Evolutionary conservation across 1,140 invertebrate genomes (phyloP).

Genomic region (Atta texana): DNA sequence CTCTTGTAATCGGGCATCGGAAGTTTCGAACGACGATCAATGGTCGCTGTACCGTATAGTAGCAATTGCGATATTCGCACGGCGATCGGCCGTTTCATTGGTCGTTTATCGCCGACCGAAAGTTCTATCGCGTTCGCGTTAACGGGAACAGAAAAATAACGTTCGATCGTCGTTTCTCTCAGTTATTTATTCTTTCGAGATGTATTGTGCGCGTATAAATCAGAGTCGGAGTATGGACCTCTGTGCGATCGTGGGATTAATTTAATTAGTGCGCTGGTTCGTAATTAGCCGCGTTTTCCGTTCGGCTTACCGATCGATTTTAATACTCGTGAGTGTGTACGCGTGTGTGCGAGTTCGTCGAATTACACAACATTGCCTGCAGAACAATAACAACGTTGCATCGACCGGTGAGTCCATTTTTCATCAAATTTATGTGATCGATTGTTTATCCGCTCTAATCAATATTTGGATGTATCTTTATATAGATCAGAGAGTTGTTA

Average conservation of each 20-base stretch:
- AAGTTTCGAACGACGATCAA: conserved; percentile 10
- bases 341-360: background rate
- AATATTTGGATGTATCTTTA: conserved; percentile 9
- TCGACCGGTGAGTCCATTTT: conserved; percentile 33
- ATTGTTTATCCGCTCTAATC: conserved; percentile 7
- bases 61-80: conserved; percentile 20
- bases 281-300: conserved; percentile 43
- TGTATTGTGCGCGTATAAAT: conserved; percentile 41
- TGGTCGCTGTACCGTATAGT: background rate
- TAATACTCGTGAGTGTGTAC: background rate
- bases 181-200: conserved; percentile 26
- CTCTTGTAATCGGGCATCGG: background rate
- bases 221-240: background rate
- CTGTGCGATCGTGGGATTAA: conserved; percentile 39
- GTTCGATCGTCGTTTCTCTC: background rate
- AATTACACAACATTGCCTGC: background rate
- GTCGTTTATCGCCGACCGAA: background rate
- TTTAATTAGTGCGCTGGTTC: conserved; percentile 39
- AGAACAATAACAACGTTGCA: background rate
- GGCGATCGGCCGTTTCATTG: background rate
- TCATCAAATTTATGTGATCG: conserved; percentile 15
- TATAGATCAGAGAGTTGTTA: background rate
- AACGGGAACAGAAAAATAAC: conserved; percentile 14
- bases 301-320: conserved; percentile 20
- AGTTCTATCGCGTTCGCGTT: background rate